Evolutionary conservation across 2,888 invertebrate genomes (phyloP), one percentile per base, ranked within the genome.

Genomic region (Cryptophagus acutangulus): DNA sequence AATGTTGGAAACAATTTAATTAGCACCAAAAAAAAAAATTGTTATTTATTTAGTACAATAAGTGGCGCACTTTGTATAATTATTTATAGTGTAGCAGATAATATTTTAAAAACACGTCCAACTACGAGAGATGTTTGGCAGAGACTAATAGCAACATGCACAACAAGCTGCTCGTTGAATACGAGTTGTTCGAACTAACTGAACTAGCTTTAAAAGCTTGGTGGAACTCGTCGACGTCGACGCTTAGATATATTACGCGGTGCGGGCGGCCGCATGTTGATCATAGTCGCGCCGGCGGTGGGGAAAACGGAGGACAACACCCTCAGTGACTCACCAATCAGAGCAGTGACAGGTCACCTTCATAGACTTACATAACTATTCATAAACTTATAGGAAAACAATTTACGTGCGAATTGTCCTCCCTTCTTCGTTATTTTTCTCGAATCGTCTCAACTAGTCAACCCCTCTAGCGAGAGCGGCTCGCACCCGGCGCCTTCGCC

Each of bases 311-410:
- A 71, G 70, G 69, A 69, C 70, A 70, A 71, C 71, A 71, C 71
- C 71, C 71, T 70, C 69, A 57, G 65, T 71, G 70, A 71, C 55
- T 71, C 71, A 71, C 70, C 69, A 70, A 70, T 70, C 68, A 67
- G 64, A 66, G 65, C 62, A 61, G 59, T 65, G 67, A 68, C 71
- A 69, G 71, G 71, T 72, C 71, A 71, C 69, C 70, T 72, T 71
- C 69, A 67, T 51, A 41, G 6, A 20, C n/a, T 20, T n/a, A n/a
- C n/a, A n/a, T n/a, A n/a, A n/a, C n/a, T n/a, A n/a, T n/a, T n/a
- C n/a, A n/a, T n/a, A n/a, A n/a, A n/a, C n/a, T n/a, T n/a, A n/a
- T n/a, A n/a, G n/a, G n/a, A n/a, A n/a, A n/a, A n/a, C n/a, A n/a
- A n/a, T n/a, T n/a, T n/a, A n/a, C n/a, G n/a, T n/a, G n/a, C n/a